A percentile compares a stretch with the other conserved stretches of the same genome.
phyloP scores from a whole-genome alignment of 2,113 vertebrate species.

The Daboia siamensis region DNA sequence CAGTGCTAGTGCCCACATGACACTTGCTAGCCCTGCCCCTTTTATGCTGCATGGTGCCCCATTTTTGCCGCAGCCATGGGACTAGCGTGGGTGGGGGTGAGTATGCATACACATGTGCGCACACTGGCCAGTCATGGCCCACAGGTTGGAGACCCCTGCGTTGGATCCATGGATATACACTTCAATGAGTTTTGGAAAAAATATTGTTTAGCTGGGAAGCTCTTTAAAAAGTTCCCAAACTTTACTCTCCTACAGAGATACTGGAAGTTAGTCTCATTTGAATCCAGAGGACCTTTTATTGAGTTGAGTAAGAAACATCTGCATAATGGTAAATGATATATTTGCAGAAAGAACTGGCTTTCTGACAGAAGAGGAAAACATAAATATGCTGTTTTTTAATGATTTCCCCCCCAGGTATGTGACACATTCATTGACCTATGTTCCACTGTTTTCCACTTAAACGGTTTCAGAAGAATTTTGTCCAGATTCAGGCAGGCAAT shows the following conservation, averaged over 20 bases:
- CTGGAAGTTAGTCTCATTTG: neutral
- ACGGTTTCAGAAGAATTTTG: neutral
- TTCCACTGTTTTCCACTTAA: neutral
- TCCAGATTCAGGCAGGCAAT: neutral
- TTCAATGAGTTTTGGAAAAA: no score
- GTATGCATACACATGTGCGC: no score
- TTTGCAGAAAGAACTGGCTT: neutral
- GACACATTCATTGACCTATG: neutral
- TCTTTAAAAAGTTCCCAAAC: neutral
- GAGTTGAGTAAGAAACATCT: neutral
- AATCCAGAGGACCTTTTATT: neutral
- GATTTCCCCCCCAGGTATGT: neutral
- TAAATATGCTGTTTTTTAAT: neutral
- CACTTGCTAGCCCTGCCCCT: no score
- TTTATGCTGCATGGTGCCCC: no score
- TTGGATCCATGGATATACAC: neutral
- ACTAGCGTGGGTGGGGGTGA: no score
- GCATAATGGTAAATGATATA: neutral
- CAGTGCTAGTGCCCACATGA: no score
- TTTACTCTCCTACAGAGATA: neutral
- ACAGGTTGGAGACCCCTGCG: no score
- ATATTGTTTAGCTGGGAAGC: neutral
- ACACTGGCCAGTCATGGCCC: no score
- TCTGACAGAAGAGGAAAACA: neutral
- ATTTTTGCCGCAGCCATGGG: no score